Evolutionary conservation across 2,797 vertebrate genomes (phyloP).

Genomic region (Scarus forsteni): DNA sequence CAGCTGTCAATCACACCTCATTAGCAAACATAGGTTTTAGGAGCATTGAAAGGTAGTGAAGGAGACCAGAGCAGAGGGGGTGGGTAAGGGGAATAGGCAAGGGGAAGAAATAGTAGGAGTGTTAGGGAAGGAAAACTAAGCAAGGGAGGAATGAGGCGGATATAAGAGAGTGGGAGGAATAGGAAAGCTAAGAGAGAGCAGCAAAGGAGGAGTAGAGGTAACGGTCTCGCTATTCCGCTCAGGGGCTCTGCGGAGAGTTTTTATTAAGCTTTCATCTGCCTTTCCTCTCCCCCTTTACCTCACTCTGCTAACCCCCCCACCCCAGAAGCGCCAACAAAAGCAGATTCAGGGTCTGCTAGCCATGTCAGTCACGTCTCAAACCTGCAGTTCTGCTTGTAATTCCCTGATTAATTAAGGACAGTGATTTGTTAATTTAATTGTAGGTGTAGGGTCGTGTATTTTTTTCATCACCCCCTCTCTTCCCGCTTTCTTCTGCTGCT

Average conservation of each 20-base stretch:
- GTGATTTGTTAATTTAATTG: conserved; percentile 77
- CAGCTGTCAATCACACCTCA: conserved; percentile 79
- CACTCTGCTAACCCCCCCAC: conserved; percentile 38
- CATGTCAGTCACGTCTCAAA: conserved; percentile 69
- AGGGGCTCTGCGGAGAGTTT: conserved; percentile 71
- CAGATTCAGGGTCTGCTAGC: conserved; percentile 48
- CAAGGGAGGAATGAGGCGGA: conserved; percentile 40
- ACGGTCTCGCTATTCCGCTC: conserved; percentile 63
- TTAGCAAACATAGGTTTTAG: conserved; percentile 71
- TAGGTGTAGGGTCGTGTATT: conserved; percentile 57
- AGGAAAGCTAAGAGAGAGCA: conserved; percentile 49
- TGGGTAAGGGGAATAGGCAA: conserved; percentile 23
- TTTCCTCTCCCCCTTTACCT: conserved; percentile 54
- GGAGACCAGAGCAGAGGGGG: conserved; percentile 3
- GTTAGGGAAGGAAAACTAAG: conserved; percentile 27
- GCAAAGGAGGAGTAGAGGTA: conserved; percentile 43
- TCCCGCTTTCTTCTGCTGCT: conserved; percentile 60
- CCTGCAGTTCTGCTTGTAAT: conserved; percentile 51
- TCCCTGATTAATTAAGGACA: conserved; percentile 76
- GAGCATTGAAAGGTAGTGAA: conserved; percentile 29
- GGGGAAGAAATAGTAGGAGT: conserved; percentile 30
- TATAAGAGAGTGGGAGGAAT: conserved; percentile 53
- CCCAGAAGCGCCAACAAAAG: conserved; percentile 57
- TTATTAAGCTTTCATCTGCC: conserved; percentile 78
- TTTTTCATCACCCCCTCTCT: not conserved